Percentiles rank a stretch among this genome's conserved stretches.
phyloP scores from a whole-genome alignment of 2,797 vertebrate genomes.

The Pogoniulus pusillus region DNA sequence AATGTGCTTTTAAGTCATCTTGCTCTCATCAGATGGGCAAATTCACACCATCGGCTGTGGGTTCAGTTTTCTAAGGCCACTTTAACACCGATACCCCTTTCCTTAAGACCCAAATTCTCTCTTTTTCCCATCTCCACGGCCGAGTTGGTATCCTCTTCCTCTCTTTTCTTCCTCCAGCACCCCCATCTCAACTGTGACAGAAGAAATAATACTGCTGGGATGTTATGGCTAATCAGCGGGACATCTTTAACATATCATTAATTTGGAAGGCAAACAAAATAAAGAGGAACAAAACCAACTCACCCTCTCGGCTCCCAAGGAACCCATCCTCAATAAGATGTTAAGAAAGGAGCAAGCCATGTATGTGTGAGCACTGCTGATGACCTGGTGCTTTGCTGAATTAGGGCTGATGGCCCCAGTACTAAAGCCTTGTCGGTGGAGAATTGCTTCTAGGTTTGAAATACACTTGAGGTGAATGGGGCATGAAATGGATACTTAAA shows the following conservation, averaged over 20 bases:
- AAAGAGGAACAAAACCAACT: background rate
- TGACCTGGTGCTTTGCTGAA: background rate
- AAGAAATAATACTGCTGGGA: background rate
- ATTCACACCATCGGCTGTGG: background rate
- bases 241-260: background rate
- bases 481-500: background rate
- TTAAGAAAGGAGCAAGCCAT: background rate
- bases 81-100: background rate
- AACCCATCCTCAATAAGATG: background rate
- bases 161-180: background rate
- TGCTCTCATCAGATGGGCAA: background rate
- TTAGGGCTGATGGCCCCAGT: background rate
- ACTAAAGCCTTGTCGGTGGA: background rate
- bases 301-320: background rate
- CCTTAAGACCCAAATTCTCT: background rate
- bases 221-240: background rate
- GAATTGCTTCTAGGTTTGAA: background rate
- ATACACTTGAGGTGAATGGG: background rate
- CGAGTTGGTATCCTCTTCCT: background rate
- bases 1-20: background rate
- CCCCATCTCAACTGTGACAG: background rate
- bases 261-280: background rate
- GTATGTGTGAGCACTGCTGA: rapidly evolving
- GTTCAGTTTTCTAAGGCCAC: background rate
- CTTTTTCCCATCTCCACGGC: background rate